Percentiles rank a stretch among this genome's conserved stretches.
Conservation (phyloP, 2,888 invertebrate genomes). For the Meiosimyza decipiens region DNA sequence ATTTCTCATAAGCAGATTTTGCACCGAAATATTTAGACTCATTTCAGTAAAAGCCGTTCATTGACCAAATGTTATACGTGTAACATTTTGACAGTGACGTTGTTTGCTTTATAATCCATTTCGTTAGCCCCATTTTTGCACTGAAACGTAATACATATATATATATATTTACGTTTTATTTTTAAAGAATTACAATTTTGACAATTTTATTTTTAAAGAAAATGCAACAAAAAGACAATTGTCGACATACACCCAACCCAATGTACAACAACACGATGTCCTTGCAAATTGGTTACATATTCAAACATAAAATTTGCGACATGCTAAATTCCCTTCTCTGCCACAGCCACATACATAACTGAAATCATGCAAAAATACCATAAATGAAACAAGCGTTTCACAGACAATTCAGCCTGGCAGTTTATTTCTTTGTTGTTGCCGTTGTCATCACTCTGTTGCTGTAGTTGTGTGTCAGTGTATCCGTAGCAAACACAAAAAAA, state of each 20-base stretch:
- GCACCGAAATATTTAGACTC: no score
- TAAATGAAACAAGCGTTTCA: slow-evolving; percentile 19
- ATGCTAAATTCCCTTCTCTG: background rate
- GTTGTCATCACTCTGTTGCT: slow-evolving; percentile 11
- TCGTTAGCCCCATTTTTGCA: no score
- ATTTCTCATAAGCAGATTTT: no score
- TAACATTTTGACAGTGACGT: no score
- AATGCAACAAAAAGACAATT: no score
- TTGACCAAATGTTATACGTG: no score
- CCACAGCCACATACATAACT: background rate
- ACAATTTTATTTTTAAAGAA: background rate
- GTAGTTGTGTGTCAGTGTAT: slow-evolving; percentile 7
- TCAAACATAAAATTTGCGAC: slow-evolving; percentile 11
- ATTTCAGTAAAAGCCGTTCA: no score
- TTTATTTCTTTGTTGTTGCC: background rate
- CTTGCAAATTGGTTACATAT: slow-evolving; percentile 31
- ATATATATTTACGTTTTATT: no score
- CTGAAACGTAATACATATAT: no score
- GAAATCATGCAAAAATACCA: background rate
- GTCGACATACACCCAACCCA: no score
- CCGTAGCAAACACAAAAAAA: background rate
- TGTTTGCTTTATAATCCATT: no score
- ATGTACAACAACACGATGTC: background rate
- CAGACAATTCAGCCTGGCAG: slow-evolving; percentile 9
- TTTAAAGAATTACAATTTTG: background rate